phyloP scores from a whole-genome alignment of 2,797 vertebrate species.

The Phalloptychus januarius region DNA sequence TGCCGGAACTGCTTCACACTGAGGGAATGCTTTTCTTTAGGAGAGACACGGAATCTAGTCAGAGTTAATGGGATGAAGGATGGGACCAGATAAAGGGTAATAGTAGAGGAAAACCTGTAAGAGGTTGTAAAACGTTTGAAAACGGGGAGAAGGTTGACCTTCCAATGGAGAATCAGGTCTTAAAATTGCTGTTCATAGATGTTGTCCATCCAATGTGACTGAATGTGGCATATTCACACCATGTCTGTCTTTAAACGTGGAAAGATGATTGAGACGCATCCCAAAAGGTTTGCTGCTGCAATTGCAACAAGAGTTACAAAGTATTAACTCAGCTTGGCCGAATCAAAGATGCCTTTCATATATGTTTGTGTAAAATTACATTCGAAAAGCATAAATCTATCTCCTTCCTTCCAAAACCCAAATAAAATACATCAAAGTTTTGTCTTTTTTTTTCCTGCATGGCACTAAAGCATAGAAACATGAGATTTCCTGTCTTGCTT shows the following conservation, averaged over 20 bases:
- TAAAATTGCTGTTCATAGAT: not conserved
- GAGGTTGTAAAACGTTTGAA: not conserved
- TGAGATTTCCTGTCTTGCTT: not conserved
- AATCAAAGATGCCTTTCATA: not conserved
- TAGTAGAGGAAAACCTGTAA: not conserved
- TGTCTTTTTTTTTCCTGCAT: not conserved
- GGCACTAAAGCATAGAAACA: not conserved
- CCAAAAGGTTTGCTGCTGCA: not conserved
- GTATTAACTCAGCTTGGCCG: not conserved
- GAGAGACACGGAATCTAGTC: not conserved
- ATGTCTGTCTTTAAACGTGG: not conserved
- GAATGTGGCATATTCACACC: not conserved
- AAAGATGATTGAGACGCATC: not conserved
- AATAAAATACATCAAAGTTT: not conserved
- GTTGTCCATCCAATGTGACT: not conserved
- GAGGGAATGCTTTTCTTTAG: not conserved
- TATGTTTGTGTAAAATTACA: not conserved
- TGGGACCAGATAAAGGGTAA: not conserved
- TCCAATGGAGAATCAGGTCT: not conserved
- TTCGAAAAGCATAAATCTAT: not conserved
- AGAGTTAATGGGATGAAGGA: not conserved
- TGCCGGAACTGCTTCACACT: not conserved
- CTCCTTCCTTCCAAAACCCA: not conserved
- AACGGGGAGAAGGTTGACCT: not conserved
- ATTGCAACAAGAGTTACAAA: not conserved